Base-by-base conservation (phyloP, 2,888 invertebrate species). In the Xanthia togata region DNA sequence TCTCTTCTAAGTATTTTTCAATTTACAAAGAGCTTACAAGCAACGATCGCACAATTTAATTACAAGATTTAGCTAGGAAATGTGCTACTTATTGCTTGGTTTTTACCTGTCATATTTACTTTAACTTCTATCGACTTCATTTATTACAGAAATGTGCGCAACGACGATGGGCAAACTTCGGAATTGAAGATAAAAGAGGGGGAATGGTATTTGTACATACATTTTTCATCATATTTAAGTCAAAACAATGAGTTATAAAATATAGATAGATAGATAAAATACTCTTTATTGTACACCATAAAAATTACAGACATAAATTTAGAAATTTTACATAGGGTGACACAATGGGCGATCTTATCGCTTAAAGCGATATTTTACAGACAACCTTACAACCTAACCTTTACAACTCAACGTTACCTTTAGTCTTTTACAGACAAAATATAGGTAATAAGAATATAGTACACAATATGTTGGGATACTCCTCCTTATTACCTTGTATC, bases 171-270 rank as follows among this genome's bases (percentile, higher is more conserved):
- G 70, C 14, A 78, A 72, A 38, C 79, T 60, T 60, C 79, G 72
- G 71, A 47, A 70, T 31, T 76, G 44, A 12, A 50, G 63, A 63
- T 70, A 63, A 70, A 31, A 20, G 78, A 78, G 41, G 17, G 73
- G 31, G 57, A 78, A 50, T 78, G 78, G 78, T 78, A 78, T 78
- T 57, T 78, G 47, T 69, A 55, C 26, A 70, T 50, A 35, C 4
- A 70, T 14, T 44, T 44, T 44, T 44, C 12, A 44, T 44, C 14
- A 44, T 44, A 44, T 44, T 44, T 44, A 44, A 57, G 50, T 38
- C 5, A 50, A 44, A 76, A 53, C 31, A 35, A n/a, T 31, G 31
- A 23, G n/a, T 41, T 35, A 35, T 57, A 63, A 35, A 55, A 55
- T 55, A 8, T 41, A n/a, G n/a, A n/a, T n/a, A n/a, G n/a, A n/a